Evolutionary conservation across 2,113 vertebrate genomes (phyloP), one percentile per base, ranked within the genome.

Genomic region (Stegastes partitus): DNA sequence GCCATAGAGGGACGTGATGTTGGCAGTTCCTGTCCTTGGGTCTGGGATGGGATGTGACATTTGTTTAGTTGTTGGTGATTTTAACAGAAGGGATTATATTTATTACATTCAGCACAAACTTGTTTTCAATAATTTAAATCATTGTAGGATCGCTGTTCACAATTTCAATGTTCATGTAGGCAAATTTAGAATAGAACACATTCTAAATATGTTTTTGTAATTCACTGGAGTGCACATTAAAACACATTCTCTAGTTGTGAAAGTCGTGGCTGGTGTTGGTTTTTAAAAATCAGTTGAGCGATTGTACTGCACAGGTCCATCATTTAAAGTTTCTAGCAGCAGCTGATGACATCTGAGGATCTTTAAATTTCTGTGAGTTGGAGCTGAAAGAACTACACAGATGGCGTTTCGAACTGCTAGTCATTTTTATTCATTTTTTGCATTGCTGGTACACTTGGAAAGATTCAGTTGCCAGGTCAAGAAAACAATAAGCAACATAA

Each of bases 401-500:
- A 22, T 16, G n/a, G 12, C n/a, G 3, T 66, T 78, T 83, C 14
- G 12, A 90, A 93, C 90, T 91, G 88, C 93, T 90, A 93, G 84
- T 91, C 75, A 74, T 89, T 93, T 93, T 92, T 91, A 87, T 90
- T 91, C 7, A 68, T 92, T 95, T 95, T 94, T 94, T 95, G 92
- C 94, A 94, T 94, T 92, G 94, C 93, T 95, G 94, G 93, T 94
- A 94, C 93, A 95, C 93, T 92, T 94, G 91, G 93, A 92, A 94
- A 93, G 85, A 89, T 90, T 94, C 90, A 90, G 92, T 94, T 93
- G 93, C 93, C 93, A 95, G 92, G 93, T 94, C 88, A 92, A 93
- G 84, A 92, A 90, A 95, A 94, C 93, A 93, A 93, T 86, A 94
- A 94, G 92, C 93, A 94, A 95, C 92, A 91, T 84, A 94, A 93